Base-by-base conservation (phyloP, 2,888 invertebrate genomes). In the Epinotia demarniana region DNA sequence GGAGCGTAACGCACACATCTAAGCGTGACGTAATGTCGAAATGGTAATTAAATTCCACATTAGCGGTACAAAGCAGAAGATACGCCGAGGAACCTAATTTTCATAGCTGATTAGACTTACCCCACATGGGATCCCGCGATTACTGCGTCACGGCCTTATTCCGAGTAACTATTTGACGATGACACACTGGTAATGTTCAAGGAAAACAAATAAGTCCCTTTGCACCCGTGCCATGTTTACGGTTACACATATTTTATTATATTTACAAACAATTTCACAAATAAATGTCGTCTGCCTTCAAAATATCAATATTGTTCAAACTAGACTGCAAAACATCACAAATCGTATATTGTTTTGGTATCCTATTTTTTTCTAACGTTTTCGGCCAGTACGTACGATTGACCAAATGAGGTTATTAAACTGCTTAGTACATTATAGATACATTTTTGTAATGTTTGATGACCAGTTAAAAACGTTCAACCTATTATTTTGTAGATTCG, bases 51-150 rank as follows among this genome's bases (percentile, higher is more conserved):
- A 92, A 93, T 93, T 93, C 91, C 90, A 87, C 85, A 90, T 91
- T 90, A 90, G 84, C 89, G 85, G 89, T 88, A 92, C 90, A 92
- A 92, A 92, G 90, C 90, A 89, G 89, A 89, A 90, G 92, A 93
- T 89, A 87, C 86, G 87, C 83, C 83, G 86, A 91, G 92, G 93
- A 92, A 93, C 92, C 92, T 93, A 92, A 93, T 93, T 93, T 93
- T 93, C 93, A 93, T 93, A 92, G 93, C 91, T 93, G 93, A 93
- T 93, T 93, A 93, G 92, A 87, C 89, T 87, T 87, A 87, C 92
- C 92, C 92, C 92, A 89, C 88, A 87, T 87, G 90, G 90, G 90
- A 91, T 91, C 90, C 81, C 83, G 79, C 85, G 89, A 90, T 92
- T 89, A 89, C 87, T 82, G 81, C 81, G 82, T 79, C 46, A 79